A percentile compares a stretch with the other conserved stretches of the same genome.
Conservation (phyloP, 23 tunicate species). For the Oikopleura albicans region DNA sequence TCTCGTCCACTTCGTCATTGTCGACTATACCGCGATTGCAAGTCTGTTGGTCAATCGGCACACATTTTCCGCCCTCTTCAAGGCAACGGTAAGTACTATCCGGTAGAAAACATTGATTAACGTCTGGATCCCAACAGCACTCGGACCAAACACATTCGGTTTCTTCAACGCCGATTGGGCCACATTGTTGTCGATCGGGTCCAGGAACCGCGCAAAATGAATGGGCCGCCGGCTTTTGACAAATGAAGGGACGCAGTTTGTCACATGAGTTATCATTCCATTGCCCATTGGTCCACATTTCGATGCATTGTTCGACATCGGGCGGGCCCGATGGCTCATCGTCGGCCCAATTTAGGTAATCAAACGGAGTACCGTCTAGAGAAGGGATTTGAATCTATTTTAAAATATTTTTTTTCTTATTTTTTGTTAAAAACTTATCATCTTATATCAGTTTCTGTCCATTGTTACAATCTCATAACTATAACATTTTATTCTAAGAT, state of each 20-base stretch:
- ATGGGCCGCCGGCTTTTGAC: neutral
- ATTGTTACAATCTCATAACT: too few species aligned
- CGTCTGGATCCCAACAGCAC: neutral
- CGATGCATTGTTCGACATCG: neutral
- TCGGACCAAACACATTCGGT: neutral
- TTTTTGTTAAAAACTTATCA: too few species aligned
- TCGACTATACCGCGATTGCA: neutral
- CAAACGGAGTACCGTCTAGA: neutral
- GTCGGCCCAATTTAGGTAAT: neutral
- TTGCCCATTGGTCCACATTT: neutral
- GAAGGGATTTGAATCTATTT: too few species aligned
- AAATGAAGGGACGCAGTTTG: neutral
- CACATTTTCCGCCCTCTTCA: neutral
- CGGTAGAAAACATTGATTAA: neutral
- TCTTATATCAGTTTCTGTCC: too few species aligned
- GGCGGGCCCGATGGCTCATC: neutral
- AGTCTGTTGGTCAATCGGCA: neutral
- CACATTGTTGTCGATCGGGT: neutral
- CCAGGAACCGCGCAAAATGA: conserved; percentile 15
- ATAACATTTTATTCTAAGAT: too few species aligned
- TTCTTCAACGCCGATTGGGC: neutral
- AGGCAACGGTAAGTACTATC: neutral
- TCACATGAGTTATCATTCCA: neutral
- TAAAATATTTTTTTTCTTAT: too few species aligned
- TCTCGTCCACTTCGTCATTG: neutral